These are phyloP conservation scores for Dynastes tityus DNA, from an alignment of 2,888 invertebrate species.

Conservation along the genomic window DNA sequence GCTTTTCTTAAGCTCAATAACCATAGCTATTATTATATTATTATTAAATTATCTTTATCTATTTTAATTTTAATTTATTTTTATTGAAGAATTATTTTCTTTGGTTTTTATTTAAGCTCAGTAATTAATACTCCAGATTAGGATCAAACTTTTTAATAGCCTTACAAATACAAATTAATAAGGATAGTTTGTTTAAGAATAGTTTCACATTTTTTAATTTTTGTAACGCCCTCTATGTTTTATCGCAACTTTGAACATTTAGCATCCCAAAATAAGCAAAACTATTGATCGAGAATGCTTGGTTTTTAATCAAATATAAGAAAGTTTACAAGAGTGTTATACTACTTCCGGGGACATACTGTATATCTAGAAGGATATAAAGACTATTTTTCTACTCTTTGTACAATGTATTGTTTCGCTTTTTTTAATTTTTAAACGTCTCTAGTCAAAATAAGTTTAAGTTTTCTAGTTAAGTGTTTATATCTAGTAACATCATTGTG, in stretches of 20 bases:
- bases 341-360: not conserved
- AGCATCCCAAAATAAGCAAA: no score
- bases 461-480: not conserved
- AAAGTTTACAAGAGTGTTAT: no score
- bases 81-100: no score
- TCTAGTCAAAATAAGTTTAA: conserved; percentile 13
- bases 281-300: not conserved
- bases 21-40: no score
- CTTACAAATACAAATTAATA: not conserved
- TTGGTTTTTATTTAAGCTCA: no score
- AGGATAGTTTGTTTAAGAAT: no score
- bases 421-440: not conserved
- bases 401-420: not conserved
- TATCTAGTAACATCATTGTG: not conserved
- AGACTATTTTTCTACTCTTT: conserved; percentile 12
- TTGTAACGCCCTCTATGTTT: not conserved
- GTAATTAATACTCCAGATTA: no score
- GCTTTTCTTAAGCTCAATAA: no score
- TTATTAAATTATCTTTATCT: no score
- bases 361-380: not conserved
- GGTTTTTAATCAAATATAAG: not conserved
- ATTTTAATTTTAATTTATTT: no score
- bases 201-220: no score
- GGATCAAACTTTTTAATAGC: not conserved
- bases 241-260: not conserved